phyloP scores from a whole-genome alignment of 2,113 vertebrate species.

The Phrynosoma blainvillii region DNA sequence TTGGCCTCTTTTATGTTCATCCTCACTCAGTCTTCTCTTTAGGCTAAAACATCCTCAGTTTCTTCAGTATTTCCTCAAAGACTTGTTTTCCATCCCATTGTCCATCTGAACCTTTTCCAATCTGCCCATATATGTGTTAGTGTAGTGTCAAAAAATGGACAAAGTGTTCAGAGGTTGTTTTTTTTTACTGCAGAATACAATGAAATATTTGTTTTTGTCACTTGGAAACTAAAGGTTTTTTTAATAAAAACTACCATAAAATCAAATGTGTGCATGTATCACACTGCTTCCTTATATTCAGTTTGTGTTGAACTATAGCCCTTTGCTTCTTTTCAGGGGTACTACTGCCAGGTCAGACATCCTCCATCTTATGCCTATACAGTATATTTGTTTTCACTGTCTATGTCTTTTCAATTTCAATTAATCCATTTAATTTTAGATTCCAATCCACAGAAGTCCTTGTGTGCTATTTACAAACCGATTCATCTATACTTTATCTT shows the following conservation, averaged over 20 bases:
- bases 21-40: neutral
- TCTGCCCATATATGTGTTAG: neutral
- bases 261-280: too few relatives aligned
- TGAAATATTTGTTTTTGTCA: neutral
- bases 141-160: neutral
- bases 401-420: too few relatives aligned
- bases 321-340: too few relatives aligned
- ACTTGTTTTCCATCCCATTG: neutral
- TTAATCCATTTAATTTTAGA: too few relatives aligned
- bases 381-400: too few relatives aligned
- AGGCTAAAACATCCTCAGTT: neutral
- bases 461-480: too few relatives aligned
- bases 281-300: too few relatives aligned
- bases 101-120: neutral
- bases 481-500: too few relatives aligned
- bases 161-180: neutral
- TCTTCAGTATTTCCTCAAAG: neutral
- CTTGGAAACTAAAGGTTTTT: neutral
- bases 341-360: too few relatives aligned
- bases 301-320: neutral
- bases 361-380: too few relatives aligned
- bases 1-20: neutral
- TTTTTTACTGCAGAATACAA: neutral
- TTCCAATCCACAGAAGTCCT: too few relatives aligned
- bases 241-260: neutral